These are phyloP conservation scores for Chaenocephalus aceratus DNA, from an alignment of 2,113 vertebrate genomes.

Conservation along the genomic window DNA sequence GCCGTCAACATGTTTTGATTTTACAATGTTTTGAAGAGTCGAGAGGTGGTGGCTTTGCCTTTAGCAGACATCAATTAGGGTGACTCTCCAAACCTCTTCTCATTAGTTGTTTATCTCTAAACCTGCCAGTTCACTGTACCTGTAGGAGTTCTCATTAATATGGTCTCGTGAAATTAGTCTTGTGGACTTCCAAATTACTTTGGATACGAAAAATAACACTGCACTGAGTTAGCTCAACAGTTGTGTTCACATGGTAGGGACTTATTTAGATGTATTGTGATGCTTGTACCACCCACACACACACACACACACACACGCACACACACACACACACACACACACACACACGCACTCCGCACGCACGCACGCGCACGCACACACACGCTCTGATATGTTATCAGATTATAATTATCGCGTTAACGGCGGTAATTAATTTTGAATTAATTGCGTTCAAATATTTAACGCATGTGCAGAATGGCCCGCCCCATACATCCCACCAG, in stretches of 20 bases:
- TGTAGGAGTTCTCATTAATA: constrained; percentile 55
- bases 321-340: background rate
- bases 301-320: no score
- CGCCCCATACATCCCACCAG: no score
- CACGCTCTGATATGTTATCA: no score
- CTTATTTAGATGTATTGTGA: constrained; percentile 18
- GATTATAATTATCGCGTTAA: no score
- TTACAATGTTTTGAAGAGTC: constrained; percentile 48
- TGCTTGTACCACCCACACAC: background rate
- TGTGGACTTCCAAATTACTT: constrained; percentile 30
- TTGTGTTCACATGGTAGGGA: background rate
- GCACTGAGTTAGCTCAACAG: background rate
- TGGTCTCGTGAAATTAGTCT: constrained; percentile 44
- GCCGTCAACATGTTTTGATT: constrained; percentile 27
- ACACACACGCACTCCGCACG: no score
- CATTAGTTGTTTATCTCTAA: constrained; percentile 67
- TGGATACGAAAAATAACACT: constrained; percentile 33
- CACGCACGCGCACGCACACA: background rate
- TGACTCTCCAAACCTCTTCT: constrained; percentile 48
- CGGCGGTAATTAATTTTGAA: no score
- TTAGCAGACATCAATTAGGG: constrained; percentile 56
- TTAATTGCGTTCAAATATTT: no score
- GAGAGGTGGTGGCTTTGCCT: constrained; percentile 37
- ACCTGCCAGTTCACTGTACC: constrained; percentile 45
- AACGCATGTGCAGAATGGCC: no score